Base-by-base conservation (phyloP, 2,113 vertebrate genomes). In the Albula glossodonta region DNA sequence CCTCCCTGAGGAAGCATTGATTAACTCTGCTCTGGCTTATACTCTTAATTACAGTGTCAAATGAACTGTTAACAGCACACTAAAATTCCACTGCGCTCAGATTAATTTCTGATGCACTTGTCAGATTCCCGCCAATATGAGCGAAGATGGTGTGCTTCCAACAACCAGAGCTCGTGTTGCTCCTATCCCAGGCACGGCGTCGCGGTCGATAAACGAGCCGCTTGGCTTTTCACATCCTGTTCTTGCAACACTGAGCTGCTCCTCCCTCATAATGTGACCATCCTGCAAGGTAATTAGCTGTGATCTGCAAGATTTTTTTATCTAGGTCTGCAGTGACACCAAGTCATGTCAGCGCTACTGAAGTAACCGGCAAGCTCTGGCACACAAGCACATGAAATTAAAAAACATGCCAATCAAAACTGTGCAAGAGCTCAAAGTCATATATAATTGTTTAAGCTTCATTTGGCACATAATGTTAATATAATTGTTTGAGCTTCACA, bases 21-120 rank as follows among this genome's bases (percentile, higher is more conserved):
- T 94, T 92, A 88, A 93, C 93, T 93, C 91, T 91, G 90, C 88
- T 88, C 88, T 83, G 86, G 25, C 81, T 94, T 91, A 91, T 94
- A 90, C 93, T 93, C 93, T 94, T 94, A 94, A 95, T 95, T 94
- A 95, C 93, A 93, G 85, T 92, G 93, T 93, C 92, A 93, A 93
- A 93, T 92, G 90, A 94, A 93, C 93, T 93, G 92, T 90, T 94
- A 94, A 93, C 93, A 90, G 91, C 90, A 90, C 91, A 93, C 89
- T 91, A 89, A 92, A 94, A 94, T 92, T 89, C 93, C 78, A 15
- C 19, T 89, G 92, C 92, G 88, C 90, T 91, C 93, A 83, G 85
- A 92, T 89, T 90, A 88, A 90, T 90, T 90, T 93, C 89, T 91
- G 93, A 63, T 83, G 81, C 82, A 51, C 25, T 3, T 7, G 88